Percentiles rank a stretch among this genome's conserved stretches.
Evolutionary conservation across 2,797 vertebrate species (phyloP).

Genomic region (Antrozous pallidus): DNA sequence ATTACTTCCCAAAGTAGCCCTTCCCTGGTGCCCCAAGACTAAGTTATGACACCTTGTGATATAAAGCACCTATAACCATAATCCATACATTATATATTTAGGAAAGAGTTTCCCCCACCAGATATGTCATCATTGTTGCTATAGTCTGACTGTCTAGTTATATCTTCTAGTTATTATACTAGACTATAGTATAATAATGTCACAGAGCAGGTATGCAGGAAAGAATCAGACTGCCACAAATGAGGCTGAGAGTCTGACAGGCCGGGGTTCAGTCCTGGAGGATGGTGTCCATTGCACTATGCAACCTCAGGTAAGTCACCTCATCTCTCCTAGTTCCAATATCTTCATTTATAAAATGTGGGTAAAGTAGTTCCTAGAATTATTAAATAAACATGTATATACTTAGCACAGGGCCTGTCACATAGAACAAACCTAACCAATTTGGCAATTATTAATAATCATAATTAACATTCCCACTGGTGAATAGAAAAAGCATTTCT

Average conservation of each 20-base stretch:
- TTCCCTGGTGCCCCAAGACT: background rate
- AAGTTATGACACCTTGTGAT: background rate
- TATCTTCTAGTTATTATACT: no score
- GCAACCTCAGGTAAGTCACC: background rate
- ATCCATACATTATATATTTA: background rate
- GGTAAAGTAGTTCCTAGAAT: background rate
- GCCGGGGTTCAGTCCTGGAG: background rate
- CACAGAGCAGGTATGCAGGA: background rate
- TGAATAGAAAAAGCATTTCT: background rate
- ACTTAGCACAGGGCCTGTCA: background rate
- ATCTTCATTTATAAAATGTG: background rate
- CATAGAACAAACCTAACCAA: background rate
- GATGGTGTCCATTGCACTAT: background rate
- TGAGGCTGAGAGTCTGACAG: background rate
- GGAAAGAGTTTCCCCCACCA: background rate
- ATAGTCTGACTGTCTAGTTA: no score
- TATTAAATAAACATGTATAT: background rate
- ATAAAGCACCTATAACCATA: background rate
- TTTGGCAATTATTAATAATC: background rate
- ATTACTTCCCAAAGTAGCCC: background rate
- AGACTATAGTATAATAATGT: rapidly evolving
- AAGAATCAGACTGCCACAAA: background rate
- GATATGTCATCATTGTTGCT: background rate
- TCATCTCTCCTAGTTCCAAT: background rate
- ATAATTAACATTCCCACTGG: background rate